phyloP scores from a whole-genome alignment of 2,888 invertebrate genomes.

The Heteromurus nitidus region DNA sequence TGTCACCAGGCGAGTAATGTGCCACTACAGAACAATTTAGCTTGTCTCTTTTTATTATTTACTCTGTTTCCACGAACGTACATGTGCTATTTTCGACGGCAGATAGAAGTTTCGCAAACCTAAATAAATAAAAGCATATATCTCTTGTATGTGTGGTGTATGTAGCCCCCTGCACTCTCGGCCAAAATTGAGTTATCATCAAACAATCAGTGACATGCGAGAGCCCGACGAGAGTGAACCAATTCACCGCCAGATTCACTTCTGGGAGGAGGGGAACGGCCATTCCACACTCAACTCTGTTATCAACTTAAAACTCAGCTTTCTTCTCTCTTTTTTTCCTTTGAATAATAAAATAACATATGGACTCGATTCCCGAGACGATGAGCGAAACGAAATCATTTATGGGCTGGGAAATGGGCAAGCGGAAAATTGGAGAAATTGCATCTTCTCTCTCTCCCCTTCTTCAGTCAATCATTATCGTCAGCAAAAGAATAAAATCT shows the following conservation, averaged over 20 bases:
- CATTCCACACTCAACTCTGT: not conserved
- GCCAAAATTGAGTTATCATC: not conserved
- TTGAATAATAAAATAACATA: not conserved
- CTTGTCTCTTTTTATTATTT: no score
- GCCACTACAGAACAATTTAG: no score
- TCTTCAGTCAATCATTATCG: not conserved
- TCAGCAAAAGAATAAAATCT: not conserved
- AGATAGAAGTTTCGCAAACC: not conserved
- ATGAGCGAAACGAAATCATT: not conserved
- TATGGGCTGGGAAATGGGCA: not conserved
- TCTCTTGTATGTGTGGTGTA: not conserved
- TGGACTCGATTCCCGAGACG: not conserved
- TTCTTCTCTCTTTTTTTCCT: not conserved
- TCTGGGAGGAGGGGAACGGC: not conserved
- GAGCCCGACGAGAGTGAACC: not conserved
- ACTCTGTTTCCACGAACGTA: no score
- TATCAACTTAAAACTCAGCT: not conserved
- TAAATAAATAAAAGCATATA: not conserved
- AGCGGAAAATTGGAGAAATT: not conserved
- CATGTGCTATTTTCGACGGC: not conserved
- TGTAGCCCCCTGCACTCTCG: not conserved
- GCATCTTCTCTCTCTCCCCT: not conserved
- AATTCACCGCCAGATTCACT: not conserved
- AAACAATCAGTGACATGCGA: not conserved
- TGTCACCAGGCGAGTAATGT: not conserved